Percentiles rank a stretch among this genome's conserved stretches.
These are phyloP conservation scores for Augiades crinisus DNA, from an alignment of 2,888 invertebrate genomes.

Conservation along the genomic window DNA sequence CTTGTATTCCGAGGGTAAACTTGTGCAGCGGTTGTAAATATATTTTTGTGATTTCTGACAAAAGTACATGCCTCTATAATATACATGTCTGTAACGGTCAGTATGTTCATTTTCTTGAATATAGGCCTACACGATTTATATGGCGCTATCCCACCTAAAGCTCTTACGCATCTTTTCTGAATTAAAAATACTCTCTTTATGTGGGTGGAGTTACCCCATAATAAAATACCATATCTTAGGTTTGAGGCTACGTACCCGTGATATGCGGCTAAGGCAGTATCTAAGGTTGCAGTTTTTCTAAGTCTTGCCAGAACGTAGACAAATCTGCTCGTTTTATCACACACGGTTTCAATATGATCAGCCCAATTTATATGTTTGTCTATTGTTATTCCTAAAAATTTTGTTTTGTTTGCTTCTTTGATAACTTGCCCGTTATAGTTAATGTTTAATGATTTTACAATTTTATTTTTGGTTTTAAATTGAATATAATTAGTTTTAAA, in stretches of 20 bases:
- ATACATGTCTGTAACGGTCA: not conserved
- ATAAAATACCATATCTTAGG: constrained; percentile 7
- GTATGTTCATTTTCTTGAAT: not conserved
- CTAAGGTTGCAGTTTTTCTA: not conserved
- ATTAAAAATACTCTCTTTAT: constrained; percentile 1
- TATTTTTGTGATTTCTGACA: not conserved
- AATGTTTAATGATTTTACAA: not conserved
- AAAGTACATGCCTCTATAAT: not conserved
- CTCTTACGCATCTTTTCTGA: constrained; percentile 2
- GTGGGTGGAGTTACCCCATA: constrained; percentile 5
- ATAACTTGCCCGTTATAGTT: not conserved
- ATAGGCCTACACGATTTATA: constrained; percentile 4
- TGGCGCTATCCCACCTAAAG: not conserved
- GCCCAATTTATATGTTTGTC: not conserved
- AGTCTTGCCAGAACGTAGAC: not conserved
- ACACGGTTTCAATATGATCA: not conserved
- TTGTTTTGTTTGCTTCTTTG: not conserved
- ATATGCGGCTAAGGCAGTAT: constrained; percentile 3
- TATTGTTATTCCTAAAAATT: constrained; percentile 4
- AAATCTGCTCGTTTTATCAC: not conserved
- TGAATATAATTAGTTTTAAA: constrained; percentile 8
- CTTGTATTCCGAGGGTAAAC: not conserved
- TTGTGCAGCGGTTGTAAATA: constrained; percentile 1
- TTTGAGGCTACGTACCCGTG: constrained; percentile 1
- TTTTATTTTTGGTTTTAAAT: not conserved